phyloP scores from a whole-genome alignment of 2,113 vertebrate species.

The Tachycineta bicolor region DNA sequence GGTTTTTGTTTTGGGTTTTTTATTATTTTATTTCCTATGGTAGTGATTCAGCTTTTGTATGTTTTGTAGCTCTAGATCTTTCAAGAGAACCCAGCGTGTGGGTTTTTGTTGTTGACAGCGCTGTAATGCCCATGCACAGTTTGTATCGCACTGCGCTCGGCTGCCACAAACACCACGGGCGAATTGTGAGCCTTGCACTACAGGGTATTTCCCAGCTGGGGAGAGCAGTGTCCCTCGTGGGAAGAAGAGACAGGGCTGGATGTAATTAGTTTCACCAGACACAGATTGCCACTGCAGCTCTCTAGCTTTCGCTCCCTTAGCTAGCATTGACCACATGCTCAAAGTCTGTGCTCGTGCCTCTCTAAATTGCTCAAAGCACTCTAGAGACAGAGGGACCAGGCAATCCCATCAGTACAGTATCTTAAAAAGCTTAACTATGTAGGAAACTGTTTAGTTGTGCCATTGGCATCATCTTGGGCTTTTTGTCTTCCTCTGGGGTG shows the following conservation, averaged over 20 bases:
- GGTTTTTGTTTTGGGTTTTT: conserved; percentile 4
- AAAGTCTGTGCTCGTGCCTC: background rate
- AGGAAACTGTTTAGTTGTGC: background rate
- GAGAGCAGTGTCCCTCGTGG: background rate
- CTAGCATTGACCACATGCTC: background rate
- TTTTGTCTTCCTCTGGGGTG: background rate
- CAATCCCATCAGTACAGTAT: background rate
- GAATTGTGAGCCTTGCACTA: background rate
- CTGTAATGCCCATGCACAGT: conserved; percentile 16
- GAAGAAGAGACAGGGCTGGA: conserved; percentile 4
- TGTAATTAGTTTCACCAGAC: background rate
- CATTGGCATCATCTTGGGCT: background rate
- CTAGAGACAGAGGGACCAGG: background rate
- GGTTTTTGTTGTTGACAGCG: conserved; percentile 47
- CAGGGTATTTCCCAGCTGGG: background rate
- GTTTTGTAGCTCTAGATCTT: conserved; percentile 67
- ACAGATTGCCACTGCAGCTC: background rate
- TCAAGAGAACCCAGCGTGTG: background rate
- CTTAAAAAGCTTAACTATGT: background rate
- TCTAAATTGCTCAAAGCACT: background rate
- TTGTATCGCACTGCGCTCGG: background rate
- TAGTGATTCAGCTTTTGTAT: conserved; percentile 74
- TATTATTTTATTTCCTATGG: conserved; percentile 68
- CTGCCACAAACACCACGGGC: background rate
- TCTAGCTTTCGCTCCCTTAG: background rate